A percentile compares a stretch with the other conserved stretches of the same genome.
Evolutionary conservation across 1,140 invertebrate genomes (phyloP).

Genomic region (Anoplophora glabripennis): DNA sequence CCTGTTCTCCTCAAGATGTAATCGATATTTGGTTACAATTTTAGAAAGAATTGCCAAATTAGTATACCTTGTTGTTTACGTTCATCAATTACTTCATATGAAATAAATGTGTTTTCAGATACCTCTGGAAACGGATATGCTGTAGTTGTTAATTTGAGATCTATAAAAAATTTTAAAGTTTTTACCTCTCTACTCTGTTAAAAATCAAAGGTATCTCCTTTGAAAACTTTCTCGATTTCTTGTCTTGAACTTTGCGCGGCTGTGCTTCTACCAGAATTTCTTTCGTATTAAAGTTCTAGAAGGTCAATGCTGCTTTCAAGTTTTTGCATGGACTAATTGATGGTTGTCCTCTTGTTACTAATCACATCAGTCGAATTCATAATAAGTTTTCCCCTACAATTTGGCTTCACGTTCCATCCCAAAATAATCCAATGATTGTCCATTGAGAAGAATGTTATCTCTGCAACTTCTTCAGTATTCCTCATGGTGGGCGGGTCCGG

Average conservation of each 20-base stretch:
- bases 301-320: too few species aligned
- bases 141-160: constrained; percentile 11
- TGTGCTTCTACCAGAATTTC: constrained; percentile 30
- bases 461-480: not conserved
- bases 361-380: constrained; percentile 39
- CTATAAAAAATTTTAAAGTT: not conserved
- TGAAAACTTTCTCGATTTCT: constrained; percentile 44
- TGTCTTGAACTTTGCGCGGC: constrained; percentile 49
- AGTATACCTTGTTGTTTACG: not conserved
- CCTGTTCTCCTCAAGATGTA: constrained; percentile 24
- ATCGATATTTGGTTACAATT: constrained; percentile 30
- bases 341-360: constrained; percentile 39
- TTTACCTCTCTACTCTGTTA: constrained; percentile 28
- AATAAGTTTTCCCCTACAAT: not conserved
- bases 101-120: constrained; percentile 41
- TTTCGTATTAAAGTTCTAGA: not conserved
- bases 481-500: not conserved
- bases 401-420: constrained; percentile 31
- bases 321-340: constrained; percentile 22
- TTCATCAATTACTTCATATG: not conserved
- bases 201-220: constrained; percentile 34
- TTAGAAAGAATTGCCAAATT: not conserved
- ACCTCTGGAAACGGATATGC: constrained; percentile 32
- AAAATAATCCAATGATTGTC: constrained; percentile 35
- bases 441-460: constrained; percentile 27